A percentile compares a stretch with the other conserved stretches of the same genome.
These are phyloP conservation scores for Aplocera efformata DNA, from an alignment of 2,888 invertebrate species.

Conservation along the genomic window DNA sequence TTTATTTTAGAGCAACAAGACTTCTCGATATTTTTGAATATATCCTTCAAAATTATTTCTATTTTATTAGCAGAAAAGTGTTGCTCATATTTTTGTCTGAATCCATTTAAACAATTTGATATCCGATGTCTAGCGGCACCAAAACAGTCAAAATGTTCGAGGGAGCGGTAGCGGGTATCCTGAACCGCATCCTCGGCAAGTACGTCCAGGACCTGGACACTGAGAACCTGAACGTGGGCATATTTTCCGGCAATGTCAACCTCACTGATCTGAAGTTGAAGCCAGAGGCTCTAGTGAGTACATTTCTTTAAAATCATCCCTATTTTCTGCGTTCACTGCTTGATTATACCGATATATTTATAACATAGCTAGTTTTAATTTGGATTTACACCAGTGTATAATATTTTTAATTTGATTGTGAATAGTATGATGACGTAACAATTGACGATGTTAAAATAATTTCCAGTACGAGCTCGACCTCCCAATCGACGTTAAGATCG, in stretches of 20 bases:
- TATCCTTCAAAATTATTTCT: too few relatives aligned
- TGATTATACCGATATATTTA: too few relatives aligned
- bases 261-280: constrained; percentile 88
- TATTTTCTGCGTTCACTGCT: too few relatives aligned
- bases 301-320: neutral
- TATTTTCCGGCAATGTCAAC: constrained; percentile 90
- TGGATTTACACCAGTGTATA: too few relatives aligned
- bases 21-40: too few relatives aligned
- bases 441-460: neutral
- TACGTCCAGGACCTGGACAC: constrained; percentile 91
- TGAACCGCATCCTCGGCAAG: constrained; percentile 90
- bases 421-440: too few relatives aligned
- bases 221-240: constrained; percentile 90
- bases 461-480: constrained; percentile 89
- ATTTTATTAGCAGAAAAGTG: too few relatives aligned
- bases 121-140: constrained; percentile 4
- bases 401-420: too few relatives aligned
- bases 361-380: too few relatives aligned
- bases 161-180: constrained; percentile 87
- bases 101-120: too few relatives aligned
- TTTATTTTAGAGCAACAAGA: too few relatives aligned
- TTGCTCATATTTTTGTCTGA: too few relatives aligned
- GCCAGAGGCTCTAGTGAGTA: constrained; percentile 88
- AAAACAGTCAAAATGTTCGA: constrained; percentile 83
- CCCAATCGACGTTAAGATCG: constrained; percentile 90